phyloP scores from a whole-genome alignment of 1,140 invertebrate species.

The Tetramorium parvispinum region DNA sequence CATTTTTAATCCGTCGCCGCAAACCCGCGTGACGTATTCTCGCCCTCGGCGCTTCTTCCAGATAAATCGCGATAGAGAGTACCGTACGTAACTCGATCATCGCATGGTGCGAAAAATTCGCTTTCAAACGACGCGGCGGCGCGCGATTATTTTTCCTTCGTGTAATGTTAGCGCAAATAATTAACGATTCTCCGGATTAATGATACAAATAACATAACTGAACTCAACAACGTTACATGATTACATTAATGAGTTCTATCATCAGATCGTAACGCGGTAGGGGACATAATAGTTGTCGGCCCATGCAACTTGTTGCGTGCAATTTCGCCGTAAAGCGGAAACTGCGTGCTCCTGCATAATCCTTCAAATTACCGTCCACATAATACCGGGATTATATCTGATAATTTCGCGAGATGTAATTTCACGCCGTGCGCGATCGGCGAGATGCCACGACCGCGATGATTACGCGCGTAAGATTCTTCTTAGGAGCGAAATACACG shows the following conservation, averaged over 20 bases:
- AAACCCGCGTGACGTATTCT: background rate
- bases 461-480: background rate
- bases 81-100: background rate
- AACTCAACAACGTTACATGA: slow-evolving; percentile 37
- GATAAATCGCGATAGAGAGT: background rate
- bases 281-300: slow-evolving; percentile 27
- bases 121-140: background rate
- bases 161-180: background rate
- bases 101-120: background rate
- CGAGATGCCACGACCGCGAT: no score
- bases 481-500: background rate
- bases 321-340: slow-evolving; percentile 61
- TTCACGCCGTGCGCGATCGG: background rate
- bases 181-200: background rate
- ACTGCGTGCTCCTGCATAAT: slow-evolving; percentile 47
- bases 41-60: background rate
- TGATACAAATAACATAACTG: background rate
- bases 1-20: slow-evolving; percentile 57
- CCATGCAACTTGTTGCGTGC: slow-evolving; percentile 71
- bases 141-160: background rate
- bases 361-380: slow-evolving; percentile 43
- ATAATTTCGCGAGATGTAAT: background rate
- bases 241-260: slow-evolving; percentile 11
- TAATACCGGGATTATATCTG: slow-evolving; percentile 7
- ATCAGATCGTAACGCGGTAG: slow-evolving; percentile 18